phyloP scores from a whole-genome alignment of 2,113 vertebrate species.

The Lonchura striata region DNA sequence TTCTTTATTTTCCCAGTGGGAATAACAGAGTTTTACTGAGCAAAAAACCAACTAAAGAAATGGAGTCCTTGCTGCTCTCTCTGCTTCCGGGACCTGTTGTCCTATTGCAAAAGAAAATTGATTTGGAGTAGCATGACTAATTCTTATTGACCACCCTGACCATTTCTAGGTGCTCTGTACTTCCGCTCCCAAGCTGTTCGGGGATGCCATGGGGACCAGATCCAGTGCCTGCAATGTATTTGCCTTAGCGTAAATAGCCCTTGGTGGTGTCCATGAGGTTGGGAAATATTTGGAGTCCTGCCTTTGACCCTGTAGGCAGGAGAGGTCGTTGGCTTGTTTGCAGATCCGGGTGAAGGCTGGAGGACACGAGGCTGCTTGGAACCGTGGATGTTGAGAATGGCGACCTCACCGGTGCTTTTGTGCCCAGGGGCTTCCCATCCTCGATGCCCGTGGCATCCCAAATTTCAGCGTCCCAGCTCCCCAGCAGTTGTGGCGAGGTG shows the following conservation, averaged over 20 bases:
- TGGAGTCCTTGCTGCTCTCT: neutral
- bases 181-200: neutral
- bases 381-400: neutral
- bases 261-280: neutral
- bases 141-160: neutral
- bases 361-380: neutral
- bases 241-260: neutral
- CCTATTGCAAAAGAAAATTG: neutral
- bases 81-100: neutral
- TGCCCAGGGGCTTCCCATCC: neutral
- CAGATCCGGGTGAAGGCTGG: neutral
- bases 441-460: neutral
- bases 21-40: neutral
- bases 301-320: neutral
- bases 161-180: neutral
- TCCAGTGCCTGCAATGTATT: neutral
- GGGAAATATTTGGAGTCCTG: conserved; percentile 27
- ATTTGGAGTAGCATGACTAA: neutral
- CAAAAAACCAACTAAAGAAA: neutral
- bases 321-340: neutral
- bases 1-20: neutral
- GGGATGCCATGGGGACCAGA: neutral
- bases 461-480: neutral
- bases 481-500: neutral
- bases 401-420: neutral